phyloP scores from a whole-genome alignment of 2,797 vertebrate species.

The Octomys mimax region DNA sequence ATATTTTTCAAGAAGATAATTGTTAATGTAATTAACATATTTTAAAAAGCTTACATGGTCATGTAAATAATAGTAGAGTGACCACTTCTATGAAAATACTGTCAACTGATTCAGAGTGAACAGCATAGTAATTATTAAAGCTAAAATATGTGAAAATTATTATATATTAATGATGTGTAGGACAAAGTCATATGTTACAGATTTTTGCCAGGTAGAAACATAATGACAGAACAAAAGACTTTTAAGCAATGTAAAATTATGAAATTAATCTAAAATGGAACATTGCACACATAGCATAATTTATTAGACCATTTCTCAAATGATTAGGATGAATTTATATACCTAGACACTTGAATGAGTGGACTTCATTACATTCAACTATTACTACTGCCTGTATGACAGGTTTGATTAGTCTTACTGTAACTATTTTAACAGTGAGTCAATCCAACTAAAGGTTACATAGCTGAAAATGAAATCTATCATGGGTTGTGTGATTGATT shows the following conservation, averaged over 20 bases:
- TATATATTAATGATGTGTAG: slow-evolving; percentile 85
- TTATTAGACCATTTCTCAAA: slow-evolving; percentile 66
- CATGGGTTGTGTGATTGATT: slow-evolving; percentile 62
- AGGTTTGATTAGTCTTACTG: slow-evolving; percentile 62
- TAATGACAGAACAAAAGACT: slow-evolving; percentile 67
- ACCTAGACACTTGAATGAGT: slow-evolving; percentile 62
- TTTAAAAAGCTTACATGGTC: slow-evolving; percentile 75
- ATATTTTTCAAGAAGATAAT: slow-evolving; percentile 78
- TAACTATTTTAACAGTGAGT: slow-evolving; percentile 67
- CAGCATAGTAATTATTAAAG: slow-evolving; percentile 80
- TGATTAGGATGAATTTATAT: slow-evolving; percentile 64
- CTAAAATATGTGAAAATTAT: slow-evolving; percentile 83
- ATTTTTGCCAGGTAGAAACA: slow-evolving; percentile 82
- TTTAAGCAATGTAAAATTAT: slow-evolving; percentile 76
- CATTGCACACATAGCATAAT: slow-evolving; percentile 54
- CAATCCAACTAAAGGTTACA: slow-evolving; percentile 52
- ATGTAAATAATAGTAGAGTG: slow-evolving; percentile 83
- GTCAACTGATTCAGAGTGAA: slow-evolving; percentile 80
- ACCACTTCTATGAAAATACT: slow-evolving; percentile 82
- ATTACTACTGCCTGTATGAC: slow-evolving; percentile 55
- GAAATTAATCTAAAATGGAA: slow-evolving; percentile 72
- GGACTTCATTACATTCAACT: slow-evolving; percentile 48
- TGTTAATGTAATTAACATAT: slow-evolving; percentile 78
- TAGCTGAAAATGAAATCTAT: slow-evolving; percentile 68
- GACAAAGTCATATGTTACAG: slow-evolving; percentile 80